Evolutionary conservation across 2,888 invertebrate genomes (phyloP).

Genomic region (Galerucella calmariensis): DNA sequence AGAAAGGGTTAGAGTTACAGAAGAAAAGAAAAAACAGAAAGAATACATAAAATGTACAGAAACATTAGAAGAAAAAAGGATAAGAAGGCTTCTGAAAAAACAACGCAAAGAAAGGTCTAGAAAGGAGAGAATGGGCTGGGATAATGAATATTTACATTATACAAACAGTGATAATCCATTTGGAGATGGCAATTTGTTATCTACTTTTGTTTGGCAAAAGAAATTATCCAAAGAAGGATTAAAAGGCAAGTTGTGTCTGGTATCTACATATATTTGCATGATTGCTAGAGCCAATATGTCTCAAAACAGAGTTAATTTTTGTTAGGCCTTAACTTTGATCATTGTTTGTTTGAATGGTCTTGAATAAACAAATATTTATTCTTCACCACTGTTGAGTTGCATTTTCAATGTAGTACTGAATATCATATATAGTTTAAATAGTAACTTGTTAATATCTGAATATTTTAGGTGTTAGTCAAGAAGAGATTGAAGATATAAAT

Average conservation of each 20-base stretch:
- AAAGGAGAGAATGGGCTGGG: constrained; percentile 97
- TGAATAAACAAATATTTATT: no score
- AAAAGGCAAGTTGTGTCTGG: neutral
- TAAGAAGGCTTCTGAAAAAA: constrained; percentile 87
- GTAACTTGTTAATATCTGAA: neutral
- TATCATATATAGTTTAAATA: no score
- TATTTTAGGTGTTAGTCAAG: constrained; percentile 69
- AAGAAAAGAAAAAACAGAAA: constrained; percentile 76
- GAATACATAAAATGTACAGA: constrained; percentile 87
- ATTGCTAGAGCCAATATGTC: no score
- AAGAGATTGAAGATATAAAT: constrained; percentile 85
- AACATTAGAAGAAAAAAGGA: constrained; percentile 93
- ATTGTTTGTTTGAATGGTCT: no score
- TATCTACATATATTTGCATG: no score
- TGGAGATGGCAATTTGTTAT: constrained; percentile 93
- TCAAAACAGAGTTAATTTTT: no score
- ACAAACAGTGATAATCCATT: constrained; percentile 99
- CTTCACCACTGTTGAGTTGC: no score
- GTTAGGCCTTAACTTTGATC: no score
- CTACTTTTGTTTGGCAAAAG: constrained; percentile 97
- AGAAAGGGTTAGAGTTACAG: constrained; percentile 73
- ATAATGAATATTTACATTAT: constrained; percentile 95
- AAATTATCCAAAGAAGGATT: constrained; percentile 93
- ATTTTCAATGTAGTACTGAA: no score
- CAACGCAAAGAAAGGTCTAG: constrained; percentile 88